Evolutionary conservation across 2,888 invertebrate genomes (phyloP).

Genomic region (Ophion ventricosus): DNA sequence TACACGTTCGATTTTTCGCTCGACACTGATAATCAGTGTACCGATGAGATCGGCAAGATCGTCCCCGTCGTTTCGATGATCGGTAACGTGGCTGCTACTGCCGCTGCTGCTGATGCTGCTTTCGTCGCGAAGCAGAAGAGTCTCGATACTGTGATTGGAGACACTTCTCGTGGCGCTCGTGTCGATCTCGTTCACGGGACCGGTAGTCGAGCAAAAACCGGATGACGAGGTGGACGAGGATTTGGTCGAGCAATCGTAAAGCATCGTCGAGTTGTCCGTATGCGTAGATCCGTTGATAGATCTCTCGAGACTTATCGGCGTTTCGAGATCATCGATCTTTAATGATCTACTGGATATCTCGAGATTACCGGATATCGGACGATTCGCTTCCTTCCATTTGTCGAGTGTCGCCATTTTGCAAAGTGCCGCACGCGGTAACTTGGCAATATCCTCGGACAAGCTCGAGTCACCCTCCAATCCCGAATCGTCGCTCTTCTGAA

Average conservation of each 20-base stretch:
- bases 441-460: constrained; percentile 45
- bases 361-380: constrained; percentile 21
- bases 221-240: constrained; percentile 56
- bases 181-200: constrained; percentile 42
- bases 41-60: constrained; percentile 87
- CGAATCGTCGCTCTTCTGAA: constrained; percentile 58
- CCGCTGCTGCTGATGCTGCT: constrained; percentile 7
- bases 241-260: constrained; percentile 56
- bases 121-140: constrained; percentile 73
- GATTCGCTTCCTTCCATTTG: constrained; percentile 62
- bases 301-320: constrained; percentile 77
- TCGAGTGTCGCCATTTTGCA: constrained; percentile 58
- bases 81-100: constrained; percentile 84
- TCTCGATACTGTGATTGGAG: constrained; percentile 59
- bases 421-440: constrained; percentile 13
- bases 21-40: constrained; percentile 88
- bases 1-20: constrained; percentile 88
- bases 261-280: constrained; percentile 44
- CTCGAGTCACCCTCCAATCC: constrained; percentile 53
- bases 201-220: constrained; percentile 52
- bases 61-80: constrained; percentile 74
- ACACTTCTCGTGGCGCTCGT: constrained; percentile 17
- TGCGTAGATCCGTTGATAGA: constrained; percentile 64
- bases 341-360: constrained; percentile 72
- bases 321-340: constrained; percentile 77